Conservation (phyloP, 2,888 invertebrate species). For the Amiota communis region DNA sequence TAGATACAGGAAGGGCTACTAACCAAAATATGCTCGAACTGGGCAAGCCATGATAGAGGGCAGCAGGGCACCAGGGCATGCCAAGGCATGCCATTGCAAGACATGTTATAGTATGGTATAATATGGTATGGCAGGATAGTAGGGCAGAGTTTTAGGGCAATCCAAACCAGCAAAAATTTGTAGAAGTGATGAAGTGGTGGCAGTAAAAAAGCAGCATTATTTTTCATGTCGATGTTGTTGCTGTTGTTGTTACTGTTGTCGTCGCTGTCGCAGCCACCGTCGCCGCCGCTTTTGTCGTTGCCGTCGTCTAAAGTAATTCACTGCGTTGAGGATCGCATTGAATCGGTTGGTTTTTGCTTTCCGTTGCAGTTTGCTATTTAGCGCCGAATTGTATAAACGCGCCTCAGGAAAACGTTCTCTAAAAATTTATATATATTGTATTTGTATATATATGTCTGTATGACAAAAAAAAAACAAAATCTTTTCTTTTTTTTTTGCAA, state of each 20-base stretch:
- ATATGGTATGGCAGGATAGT: no score
- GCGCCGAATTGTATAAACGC: slow-evolving; percentile 61
- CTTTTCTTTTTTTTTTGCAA: not conserved
- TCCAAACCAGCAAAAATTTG: no score
- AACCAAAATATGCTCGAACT: no score
- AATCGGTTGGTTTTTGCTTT: slow-evolving; percentile 29
- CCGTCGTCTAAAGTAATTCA: not conserved
- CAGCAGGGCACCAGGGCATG: no score
- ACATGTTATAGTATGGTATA: no score
- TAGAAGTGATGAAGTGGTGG: no score
- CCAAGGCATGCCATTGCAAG: no score
- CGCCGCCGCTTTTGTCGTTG: slow-evolving; percentile 22
- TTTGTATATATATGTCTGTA: not conserved
- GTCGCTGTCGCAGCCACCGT: slow-evolving; percentile 40
- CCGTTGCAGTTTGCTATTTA: slow-evolving; percentile 58
- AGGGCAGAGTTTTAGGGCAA: no score
- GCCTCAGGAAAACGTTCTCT: slow-evolving; percentile 45
- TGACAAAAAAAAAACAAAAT: slow-evolving; percentile 8
- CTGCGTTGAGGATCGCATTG: slow-evolving; percentile 42
- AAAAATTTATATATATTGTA: not conserved
- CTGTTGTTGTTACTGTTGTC: slow-evolving; percentile 32
- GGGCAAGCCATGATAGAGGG: no score
- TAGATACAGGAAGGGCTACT: no score
- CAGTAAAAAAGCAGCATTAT: no score
- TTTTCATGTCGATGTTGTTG: not conserved